Evolutionary conservation across 1,140 invertebrate genomes (phyloP), one percentile per base, ranked within the genome.

Genomic region (Wiebesia pumilae): DNA sequence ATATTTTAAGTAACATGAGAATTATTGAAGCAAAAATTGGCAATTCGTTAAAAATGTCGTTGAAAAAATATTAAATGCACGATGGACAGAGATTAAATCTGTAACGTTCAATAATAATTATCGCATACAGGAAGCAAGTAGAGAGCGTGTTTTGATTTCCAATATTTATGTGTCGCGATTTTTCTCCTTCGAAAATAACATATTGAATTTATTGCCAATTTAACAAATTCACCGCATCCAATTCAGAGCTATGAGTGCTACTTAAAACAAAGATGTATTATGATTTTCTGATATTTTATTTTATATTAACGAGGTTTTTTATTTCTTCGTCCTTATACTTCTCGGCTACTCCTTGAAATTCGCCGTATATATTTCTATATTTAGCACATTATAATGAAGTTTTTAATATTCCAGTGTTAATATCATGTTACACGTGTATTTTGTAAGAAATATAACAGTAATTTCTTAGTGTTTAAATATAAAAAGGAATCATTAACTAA

Each of bases 131-230:
- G 38, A 77, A 77, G 38, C 27, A 21, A n/a, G 40, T n/a, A 47
- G 21, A 4, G 38, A n/a, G 30, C 54, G 16, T 84, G n/a, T 84
- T 84, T 84, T 84, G 83, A 84, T 84, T 78, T 65, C 51, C 67
- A 77, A 43, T 71, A 75, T 75, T 83, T 54, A 65, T 27, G 58
- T 27, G 27, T 16, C 40, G 51, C 19, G 51, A 78, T 58, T 35
- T 78, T 67, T 78, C 65, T n/a, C 27, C 73, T 24, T 35, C 43
- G 51, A 77, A 83, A 77, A 83, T 51, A 21, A 21, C 78, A 62
- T 33, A 33, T 80, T 35, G 21, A 54, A 84, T 84, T 83, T 83
- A 75, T 81, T 81, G 65, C n/a, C 65, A 69, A 83, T 58, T 83
- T 83, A 58, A n/a, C n/a, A n/a, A 83, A 33, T 54, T 75, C 75